phyloP scores from a whole-genome alignment of 1,140 invertebrate species.

The Micrasema minimum region DNA sequence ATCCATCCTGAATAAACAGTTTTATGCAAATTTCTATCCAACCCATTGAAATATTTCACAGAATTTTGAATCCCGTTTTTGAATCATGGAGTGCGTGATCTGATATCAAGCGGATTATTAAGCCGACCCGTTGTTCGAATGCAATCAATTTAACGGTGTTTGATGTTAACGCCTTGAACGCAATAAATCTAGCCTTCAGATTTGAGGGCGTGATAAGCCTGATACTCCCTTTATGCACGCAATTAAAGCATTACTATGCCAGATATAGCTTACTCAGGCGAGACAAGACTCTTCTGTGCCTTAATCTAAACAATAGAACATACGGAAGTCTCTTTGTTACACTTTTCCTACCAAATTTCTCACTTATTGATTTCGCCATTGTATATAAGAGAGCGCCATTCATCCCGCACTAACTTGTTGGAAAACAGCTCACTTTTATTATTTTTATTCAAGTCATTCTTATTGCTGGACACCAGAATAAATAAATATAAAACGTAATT shows the following conservation, averaged over 20 bases:
- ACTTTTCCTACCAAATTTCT: background rate
- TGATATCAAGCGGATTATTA: constrained; percentile 44
- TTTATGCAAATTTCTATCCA: background rate
- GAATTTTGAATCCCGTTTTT: constrained; percentile 23
- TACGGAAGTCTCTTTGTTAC: background rate
- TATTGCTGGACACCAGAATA: too few species aligned
- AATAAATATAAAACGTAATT: too few species aligned
- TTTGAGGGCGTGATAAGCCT: constrained; percentile 13
- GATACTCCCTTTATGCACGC: constrained; percentile 45
- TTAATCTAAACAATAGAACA: constrained; percentile 1
- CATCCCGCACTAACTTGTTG: too few species aligned
- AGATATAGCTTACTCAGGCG: constrained; percentile 8
- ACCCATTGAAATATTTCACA: background rate
- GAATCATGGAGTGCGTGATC: constrained; percentile 48
- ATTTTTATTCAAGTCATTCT: too few species aligned
- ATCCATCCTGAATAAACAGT: background rate
- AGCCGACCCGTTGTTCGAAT: constrained; percentile 45
- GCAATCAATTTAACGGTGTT: constrained; percentile 50
- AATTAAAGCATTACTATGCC: constrained; percentile 49
- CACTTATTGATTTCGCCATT: too few species aligned
- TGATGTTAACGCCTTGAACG: constrained; percentile 43
- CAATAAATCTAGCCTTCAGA: constrained; percentile 28
- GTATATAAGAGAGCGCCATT: too few species aligned
- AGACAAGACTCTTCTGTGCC: background rate
- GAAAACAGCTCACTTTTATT: too few species aligned